Evolutionary conservation across 2,797 vertebrate genomes (phyloP).

Genomic region (Strix occidentalis): DNA sequence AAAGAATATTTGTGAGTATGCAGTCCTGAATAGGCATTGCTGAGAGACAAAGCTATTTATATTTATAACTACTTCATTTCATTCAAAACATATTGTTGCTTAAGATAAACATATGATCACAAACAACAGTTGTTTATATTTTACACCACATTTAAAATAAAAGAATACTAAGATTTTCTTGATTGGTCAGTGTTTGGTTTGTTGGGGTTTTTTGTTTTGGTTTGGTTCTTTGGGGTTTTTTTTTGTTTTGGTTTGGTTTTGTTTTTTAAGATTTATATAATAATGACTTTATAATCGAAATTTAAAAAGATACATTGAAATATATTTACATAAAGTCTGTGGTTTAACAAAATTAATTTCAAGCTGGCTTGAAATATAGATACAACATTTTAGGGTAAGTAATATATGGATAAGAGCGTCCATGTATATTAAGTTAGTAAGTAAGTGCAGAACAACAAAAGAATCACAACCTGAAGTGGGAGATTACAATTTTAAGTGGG

Average conservation of each 20-base stretch:
- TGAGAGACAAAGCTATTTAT: neutral
- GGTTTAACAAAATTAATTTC: neutral
- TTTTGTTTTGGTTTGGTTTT: neutral
- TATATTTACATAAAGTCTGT: neutral
- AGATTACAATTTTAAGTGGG: neutral
- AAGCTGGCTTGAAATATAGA: neutral
- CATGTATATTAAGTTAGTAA: neutral
- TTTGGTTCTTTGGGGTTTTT: neutral
- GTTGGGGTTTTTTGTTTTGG: too few species aligned
- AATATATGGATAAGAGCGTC: neutral
- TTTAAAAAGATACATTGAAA: neutral
- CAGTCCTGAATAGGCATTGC: neutral
- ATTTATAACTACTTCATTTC: neutral
- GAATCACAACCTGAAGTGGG: neutral
- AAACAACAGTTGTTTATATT: neutral
- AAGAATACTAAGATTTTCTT: neutral
- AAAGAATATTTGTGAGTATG: neutral
- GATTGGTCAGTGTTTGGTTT: too few species aligned
- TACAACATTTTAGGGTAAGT: neutral
- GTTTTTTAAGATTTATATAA: neutral
- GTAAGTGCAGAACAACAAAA: neutral
- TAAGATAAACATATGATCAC: neutral
- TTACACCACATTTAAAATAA: neutral
- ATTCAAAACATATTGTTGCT: neutral
- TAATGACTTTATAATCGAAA: neutral